These are phyloP conservation scores for Argynnis bischoffii DNA, from an alignment of 2,888 invertebrate genomes.

Conservation along the genomic window DNA sequence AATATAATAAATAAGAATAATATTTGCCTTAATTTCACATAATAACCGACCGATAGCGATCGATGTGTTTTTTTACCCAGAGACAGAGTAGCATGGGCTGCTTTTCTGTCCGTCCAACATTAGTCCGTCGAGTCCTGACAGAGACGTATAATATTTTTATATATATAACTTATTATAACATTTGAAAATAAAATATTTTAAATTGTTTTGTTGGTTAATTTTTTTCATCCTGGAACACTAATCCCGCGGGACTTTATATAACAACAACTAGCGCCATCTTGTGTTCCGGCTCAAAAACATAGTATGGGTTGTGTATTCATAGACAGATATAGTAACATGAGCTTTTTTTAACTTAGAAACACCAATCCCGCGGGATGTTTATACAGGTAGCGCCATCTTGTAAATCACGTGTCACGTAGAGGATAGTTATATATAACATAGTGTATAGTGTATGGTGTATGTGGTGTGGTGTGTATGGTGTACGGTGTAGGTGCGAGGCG, in stretches of 20 bases:
- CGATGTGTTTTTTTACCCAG: neutral
- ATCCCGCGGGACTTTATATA: neutral
- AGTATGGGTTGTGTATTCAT: neutral
- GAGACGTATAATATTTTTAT: too few relatives aligned
- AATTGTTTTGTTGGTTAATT: too few relatives aligned
- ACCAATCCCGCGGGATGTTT: neutral
- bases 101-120: too few relatives aligned
- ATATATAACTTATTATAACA: too few relatives aligned
- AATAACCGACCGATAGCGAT: too few relatives aligned
- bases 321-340: neutral
- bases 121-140: too few relatives aligned
- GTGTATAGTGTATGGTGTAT: neutral
- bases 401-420: neutral
- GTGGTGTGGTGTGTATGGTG: neutral
- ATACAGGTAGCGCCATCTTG: neutral
- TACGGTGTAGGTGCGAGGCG: neutral
- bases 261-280: slow-evolving; percentile 1
- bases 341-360: neutral
- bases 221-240: neutral
- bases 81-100: neutral
- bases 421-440: slow-evolving; percentile 2
- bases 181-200: too few relatives aligned
- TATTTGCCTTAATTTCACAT: too few relatives aligned
- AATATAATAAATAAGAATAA: too few relatives aligned
- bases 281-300: neutral